Evolutionary conservation across 2,113 vertebrate genomes (phyloP).

Genomic region (Mesitornis unicolor): DNA sequence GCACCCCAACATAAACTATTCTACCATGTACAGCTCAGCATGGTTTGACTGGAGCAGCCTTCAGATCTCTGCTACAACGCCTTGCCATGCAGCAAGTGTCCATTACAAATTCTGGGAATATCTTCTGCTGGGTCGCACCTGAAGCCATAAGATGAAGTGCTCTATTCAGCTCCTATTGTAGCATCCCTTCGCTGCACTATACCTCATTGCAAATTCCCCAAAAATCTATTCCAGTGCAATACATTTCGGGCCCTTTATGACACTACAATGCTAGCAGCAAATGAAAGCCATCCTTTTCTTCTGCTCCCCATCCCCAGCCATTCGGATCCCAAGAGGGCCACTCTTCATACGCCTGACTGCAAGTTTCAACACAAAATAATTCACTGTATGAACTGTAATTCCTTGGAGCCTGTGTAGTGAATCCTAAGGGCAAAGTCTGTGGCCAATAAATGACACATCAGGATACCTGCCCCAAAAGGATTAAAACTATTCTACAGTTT

Average conservation of each 20-base stretch:
- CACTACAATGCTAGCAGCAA: background rate
- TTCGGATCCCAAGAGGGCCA: background rate
- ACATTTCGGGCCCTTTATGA: background rate
- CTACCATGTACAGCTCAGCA: background rate
- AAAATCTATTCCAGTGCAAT: slow-evolving; percentile 2
- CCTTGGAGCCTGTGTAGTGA: background rate
- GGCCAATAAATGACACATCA: background rate
- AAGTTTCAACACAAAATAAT: slow-evolving; percentile 23
- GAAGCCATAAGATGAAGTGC: background rate
- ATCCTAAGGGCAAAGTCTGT: slow-evolving; percentile 12
- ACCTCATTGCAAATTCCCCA: background rate
- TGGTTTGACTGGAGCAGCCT: background rate
- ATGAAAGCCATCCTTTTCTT: slow-evolving; percentile 8
- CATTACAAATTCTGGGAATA: background rate
- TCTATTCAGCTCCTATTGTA: background rate
- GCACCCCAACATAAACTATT: background rate
- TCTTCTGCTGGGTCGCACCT: background rate
- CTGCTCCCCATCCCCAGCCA: background rate
- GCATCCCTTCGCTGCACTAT: background rate
- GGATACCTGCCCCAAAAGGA: slow-evolving; percentile 5
- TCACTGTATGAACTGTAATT: background rate
- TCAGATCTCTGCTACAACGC: background rate
- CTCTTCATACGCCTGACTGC: background rate
- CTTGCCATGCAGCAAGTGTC: background rate
- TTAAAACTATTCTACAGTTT: background rate